A percentile compares a stretch with the other conserved stretches of the same genome.
These are phyloP conservation scores for Mormyrus lacerda DNA, from an alignment of 2,113 vertebrate genomes.

Conservation along the genomic window DNA sequence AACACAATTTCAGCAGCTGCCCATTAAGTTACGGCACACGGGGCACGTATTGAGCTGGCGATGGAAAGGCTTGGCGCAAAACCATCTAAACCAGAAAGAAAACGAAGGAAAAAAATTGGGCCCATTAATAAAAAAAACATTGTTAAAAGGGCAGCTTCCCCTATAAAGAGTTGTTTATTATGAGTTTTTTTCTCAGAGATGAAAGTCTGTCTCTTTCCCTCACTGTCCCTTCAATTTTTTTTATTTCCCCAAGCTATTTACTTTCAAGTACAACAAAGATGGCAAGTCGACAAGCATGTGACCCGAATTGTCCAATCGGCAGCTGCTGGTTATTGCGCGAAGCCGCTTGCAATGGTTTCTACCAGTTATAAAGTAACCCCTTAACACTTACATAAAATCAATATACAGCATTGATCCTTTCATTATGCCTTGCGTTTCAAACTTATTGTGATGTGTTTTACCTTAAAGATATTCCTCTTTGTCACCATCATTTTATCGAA, in stretches of 20 bases:
- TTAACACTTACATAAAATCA: not conserved
- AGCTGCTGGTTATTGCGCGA: not conserved
- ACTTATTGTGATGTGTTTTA: not conserved
- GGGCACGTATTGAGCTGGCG: constrained; percentile 25
- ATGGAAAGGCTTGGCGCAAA: constrained; percentile 31
- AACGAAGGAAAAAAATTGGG: constrained; percentile 19
- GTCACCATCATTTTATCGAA: not conserved
- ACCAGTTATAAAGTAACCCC: not conserved
- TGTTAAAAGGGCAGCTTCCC: not conserved
- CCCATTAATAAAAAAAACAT: not conserved
- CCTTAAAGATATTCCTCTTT: not conserved
- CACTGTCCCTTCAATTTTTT: not conserved
- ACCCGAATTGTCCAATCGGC: not conserved
- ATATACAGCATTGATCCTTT: not conserved
- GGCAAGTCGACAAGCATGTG: not conserved
- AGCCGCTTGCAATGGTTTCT: not conserved
- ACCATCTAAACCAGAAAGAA: constrained; percentile 39
- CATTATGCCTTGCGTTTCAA: not conserved
- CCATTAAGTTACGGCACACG: constrained; percentile 35
- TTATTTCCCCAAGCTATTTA: not conserved
- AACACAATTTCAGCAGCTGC: constrained; percentile 45
- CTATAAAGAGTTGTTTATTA: constrained; percentile 13
- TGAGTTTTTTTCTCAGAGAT: not conserved
- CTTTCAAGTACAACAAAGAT: not conserved
- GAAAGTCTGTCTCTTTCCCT: constrained; percentile 15